A percentile compares a stretch with the other conserved stretches of the same genome.
These are phyloP conservation scores for Macroglossus sobrinus DNA, from an alignment of 2,113 vertebrate species.

Conservation along the genomic window DNA sequence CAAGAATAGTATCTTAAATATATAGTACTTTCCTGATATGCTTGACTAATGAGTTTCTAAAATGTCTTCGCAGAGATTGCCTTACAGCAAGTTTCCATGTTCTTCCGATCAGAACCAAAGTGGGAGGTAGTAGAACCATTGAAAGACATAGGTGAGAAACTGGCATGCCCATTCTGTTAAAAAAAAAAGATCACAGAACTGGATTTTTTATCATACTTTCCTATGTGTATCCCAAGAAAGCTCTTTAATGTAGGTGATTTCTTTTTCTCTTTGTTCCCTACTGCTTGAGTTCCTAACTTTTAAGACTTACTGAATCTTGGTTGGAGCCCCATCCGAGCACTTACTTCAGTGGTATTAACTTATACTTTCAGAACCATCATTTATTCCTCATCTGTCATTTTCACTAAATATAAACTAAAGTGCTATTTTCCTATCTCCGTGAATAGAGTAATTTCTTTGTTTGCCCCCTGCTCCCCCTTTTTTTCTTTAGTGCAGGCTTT, in stretches of 20 bases:
- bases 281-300: not conserved
- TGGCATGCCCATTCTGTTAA: not conserved
- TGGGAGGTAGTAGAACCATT: conserved; percentile 97
- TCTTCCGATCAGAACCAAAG: conserved; percentile 97
- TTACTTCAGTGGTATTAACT: not conserved
- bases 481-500: not conserved
- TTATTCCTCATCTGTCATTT: not conserved
- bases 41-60: conserved; percentile 49
- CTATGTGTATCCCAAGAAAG: not conserved
- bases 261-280: not conserved
- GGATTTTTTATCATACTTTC: not conserved
- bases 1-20: not conserved
- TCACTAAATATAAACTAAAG: not conserved
- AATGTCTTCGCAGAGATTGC: conserved; percentile 90
- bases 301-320: not conserved
- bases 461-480: not conserved
- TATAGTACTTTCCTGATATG: not conserved
- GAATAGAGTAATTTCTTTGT: not conserved
- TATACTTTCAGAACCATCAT: not conserved
- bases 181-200: not conserved
- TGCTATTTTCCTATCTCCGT: not conserved
- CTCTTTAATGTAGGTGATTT: not conserved
- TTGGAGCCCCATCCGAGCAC: not conserved
- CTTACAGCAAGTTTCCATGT: conserved; percentile 99
- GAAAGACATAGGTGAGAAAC: conserved; percentile 93